Evolutionary conservation across 2,797 vertebrate species (phyloP).

Genomic region (Vespertilio murinus): DNA sequence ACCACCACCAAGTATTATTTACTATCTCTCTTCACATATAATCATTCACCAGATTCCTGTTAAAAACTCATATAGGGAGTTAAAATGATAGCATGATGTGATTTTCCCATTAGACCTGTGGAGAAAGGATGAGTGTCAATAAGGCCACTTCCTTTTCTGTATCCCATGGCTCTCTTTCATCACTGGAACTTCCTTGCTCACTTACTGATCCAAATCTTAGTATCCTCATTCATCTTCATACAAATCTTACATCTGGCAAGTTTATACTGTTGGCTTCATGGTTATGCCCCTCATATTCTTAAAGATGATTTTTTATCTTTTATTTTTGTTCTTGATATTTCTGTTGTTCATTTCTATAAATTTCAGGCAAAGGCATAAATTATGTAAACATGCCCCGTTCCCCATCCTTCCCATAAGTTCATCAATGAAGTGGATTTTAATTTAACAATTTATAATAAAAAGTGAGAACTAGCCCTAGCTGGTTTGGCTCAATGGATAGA

Average conservation of each 20-base stretch:
- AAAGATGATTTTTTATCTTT: neutral
- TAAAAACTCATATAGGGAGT: neutral
- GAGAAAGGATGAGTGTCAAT: neutral
- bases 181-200: neutral
- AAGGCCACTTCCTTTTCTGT: neutral
- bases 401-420: neutral
- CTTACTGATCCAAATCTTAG: neutral
- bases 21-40: neutral
- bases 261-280: neutral
- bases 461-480: neutral
- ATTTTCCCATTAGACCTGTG: neutral
- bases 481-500: no score
- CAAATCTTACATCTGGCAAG: neutral
- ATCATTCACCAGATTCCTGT: neutral
- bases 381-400: neutral
- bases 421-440: neutral
- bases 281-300: neutral
- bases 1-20: neutral
- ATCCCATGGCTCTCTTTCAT: neutral
- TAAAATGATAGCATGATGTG: neutral
- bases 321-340: neutral
- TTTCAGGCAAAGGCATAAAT: neutral
- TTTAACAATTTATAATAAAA: constrained; percentile 43
- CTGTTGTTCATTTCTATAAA: neutral
- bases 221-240: neutral